Conservation (phyloP, 2,888 invertebrate genomes). For the Aproaerema taeniolella region DNA sequence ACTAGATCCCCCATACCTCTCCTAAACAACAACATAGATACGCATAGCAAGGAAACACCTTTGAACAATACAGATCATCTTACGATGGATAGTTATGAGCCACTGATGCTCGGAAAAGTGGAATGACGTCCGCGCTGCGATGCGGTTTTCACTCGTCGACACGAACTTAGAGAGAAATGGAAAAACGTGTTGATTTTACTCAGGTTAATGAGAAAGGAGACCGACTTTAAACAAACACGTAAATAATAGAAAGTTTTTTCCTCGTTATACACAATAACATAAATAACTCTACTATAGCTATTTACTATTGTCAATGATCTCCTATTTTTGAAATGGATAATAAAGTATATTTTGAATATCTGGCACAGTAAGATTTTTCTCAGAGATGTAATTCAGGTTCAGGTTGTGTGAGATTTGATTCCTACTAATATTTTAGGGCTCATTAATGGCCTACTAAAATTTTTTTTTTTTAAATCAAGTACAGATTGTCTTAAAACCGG, state of each 20-base stretch:
- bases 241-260: conserved; percentile 2
- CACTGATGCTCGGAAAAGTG: conserved; percentile 71
- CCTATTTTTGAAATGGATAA: no score
- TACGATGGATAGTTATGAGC: conserved; percentile 49
- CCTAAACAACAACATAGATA: conserved; percentile 21
- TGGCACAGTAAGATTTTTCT: no score
- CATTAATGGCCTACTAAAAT: no score
- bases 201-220: conserved; percentile 36
- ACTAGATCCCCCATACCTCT: conserved; percentile 39
- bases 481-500: no score
- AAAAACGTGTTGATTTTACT: conserved; percentile 53
- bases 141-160: conserved; percentile 69
- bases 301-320: no score
- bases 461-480: no score
- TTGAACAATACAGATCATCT: conserved; percentile 36
- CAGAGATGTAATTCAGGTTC: no score
- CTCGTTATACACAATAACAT: no score
- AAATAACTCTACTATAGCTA: no score
- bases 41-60: conserved; percentile 27
- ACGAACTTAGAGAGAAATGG: conserved; percentile 62
- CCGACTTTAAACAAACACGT: conserved; percentile 18
- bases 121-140: conserved; percentile 70
- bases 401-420: no score
- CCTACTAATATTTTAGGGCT: no score
- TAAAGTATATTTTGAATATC: no score